These are phyloP conservation scores for Adelges cooleyi DNA, from an alignment of 1,140 invertebrate genomes.

Conservation along the genomic window DNA sequence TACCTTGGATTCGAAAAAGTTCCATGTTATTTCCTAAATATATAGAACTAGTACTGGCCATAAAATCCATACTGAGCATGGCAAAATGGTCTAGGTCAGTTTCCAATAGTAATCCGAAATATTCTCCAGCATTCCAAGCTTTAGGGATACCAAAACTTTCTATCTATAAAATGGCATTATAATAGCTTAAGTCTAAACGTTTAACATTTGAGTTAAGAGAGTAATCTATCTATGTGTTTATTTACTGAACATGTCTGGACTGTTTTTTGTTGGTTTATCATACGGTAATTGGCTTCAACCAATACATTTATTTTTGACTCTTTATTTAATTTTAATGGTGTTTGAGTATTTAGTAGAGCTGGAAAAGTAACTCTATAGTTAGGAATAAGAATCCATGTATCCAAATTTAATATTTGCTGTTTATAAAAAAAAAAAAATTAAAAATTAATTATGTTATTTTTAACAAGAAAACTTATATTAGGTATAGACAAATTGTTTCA, in stretches of 20 bases:
- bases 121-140: conserved; percentile 50
- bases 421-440: conserved; percentile 43
- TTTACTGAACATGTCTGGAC: conserved; percentile 1
- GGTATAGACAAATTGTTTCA: conserved; percentile 34
- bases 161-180: conserved; percentile 40
- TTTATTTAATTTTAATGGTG: not conserved
- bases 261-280: not conserved
- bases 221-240: not conserved
- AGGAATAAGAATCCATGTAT: conserved; percentile 29
- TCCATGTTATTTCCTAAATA: conserved; percentile 52
- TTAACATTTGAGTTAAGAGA: conserved; percentile 1
- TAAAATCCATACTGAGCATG: conserved; percentile 46
- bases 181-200: not conserved
- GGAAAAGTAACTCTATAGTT: conserved; percentile 23
- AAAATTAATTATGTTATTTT: too few species aligned
- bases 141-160: conserved; percentile 52
- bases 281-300: conserved; percentile 5
- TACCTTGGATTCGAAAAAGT: conserved; percentile 53
- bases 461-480: conserved; percentile 38
- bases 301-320: conserved; percentile 15
- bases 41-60: conserved; percentile 43
- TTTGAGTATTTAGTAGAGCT: conserved; percentile 17
- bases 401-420: conserved; percentile 35
- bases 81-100: conserved; percentile 51
- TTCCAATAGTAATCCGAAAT: conserved; percentile 49